Conservation (phyloP, 2,888 invertebrate species). For the Erebia aethiops region DNA sequence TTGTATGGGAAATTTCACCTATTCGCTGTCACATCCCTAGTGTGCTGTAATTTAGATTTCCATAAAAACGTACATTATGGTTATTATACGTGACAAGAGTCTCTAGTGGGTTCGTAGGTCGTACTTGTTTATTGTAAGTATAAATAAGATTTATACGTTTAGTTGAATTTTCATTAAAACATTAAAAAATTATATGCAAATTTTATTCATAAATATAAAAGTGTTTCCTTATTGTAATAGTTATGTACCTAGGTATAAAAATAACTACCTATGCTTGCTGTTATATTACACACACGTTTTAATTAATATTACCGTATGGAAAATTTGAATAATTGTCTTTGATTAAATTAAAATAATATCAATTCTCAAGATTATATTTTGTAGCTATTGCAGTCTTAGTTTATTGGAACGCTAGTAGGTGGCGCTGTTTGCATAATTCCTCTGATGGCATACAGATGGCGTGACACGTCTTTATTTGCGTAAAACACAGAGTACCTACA, state of each 20-base stretch:
- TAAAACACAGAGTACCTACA: neutral
- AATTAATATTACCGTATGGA: neutral
- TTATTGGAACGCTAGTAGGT: slow-evolving; percentile 19
- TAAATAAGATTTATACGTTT: slow-evolving; percentile 84
- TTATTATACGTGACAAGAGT: neutral
- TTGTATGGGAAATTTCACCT: neutral
- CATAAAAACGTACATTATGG: neutral
- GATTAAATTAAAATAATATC: neutral
- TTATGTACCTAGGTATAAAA: neutral
- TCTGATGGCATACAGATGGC: slow-evolving; percentile 3
- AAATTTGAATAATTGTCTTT: neutral
- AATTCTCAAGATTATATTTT: slow-evolving; percentile 5
- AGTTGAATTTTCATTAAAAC: slow-evolving; percentile 83
- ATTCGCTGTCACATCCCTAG: neutral
- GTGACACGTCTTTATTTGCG: neutral
- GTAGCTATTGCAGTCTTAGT: neutral
- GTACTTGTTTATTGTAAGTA: slow-evolving; percentile 80
- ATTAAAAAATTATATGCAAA: slow-evolving; percentile 52
- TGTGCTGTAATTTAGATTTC: neutral
- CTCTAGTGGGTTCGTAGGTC: slow-evolving; percentile 5
- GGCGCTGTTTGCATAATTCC: slow-evolving; percentile 21
- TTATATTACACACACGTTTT: neutral
- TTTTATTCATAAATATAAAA: slow-evolving; percentile 45
- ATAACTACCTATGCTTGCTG: neutral
- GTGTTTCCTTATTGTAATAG: neutral